Percentiles rank a stretch among this genome's conserved stretches.
phyloP scores from a whole-genome alignment of 2,888 invertebrate species.

The Drosophila meridionalis region DNA sequence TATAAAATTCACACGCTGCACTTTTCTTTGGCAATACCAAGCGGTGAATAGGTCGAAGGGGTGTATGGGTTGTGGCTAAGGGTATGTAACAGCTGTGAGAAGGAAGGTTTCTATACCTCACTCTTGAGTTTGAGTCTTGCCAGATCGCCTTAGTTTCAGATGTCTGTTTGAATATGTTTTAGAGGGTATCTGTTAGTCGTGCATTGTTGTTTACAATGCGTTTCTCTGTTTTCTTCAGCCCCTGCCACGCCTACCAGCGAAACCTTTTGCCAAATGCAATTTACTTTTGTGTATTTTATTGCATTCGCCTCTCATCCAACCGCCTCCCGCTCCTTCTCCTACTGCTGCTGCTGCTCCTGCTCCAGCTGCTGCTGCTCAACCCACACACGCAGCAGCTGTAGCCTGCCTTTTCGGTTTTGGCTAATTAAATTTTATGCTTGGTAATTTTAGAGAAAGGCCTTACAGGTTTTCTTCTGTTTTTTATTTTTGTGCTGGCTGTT shows the following conservation, averaged over 20 bases:
- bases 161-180: neutral
- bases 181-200: neutral
- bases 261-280: slow-evolving; percentile 66
- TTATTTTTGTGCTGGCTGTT: neutral
- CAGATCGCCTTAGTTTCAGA: too few relatives aligned
- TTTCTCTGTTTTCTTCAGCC: slow-evolving; percentile 3
- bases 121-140: neutral
- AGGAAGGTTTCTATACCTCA: neutral
- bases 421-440: slow-evolving; percentile 81
- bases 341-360: neutral
- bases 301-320: slow-evolving; percentile 15
- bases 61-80: neutral
- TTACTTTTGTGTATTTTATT: slow-evolving; percentile 67
- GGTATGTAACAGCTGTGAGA: neutral
- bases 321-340: neutral
- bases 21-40: slow-evolving; percentile 20
- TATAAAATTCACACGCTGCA: slow-evolving; percentile 75
- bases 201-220: too few relatives aligned
- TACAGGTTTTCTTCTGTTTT: slow-evolving; percentile 39
- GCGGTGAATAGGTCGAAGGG: neutral
- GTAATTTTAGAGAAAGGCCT: slow-evolving; percentile 78
- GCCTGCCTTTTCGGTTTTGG: slow-evolving; percentile 72
- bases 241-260: slow-evolving; percentile 5
- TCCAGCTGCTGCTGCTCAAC: neutral
- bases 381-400: slow-evolving; percentile 24